Evolutionary conservation across 2,113 vertebrate species (phyloP).

Genomic region (Harpagus bidentatus): DNA sequence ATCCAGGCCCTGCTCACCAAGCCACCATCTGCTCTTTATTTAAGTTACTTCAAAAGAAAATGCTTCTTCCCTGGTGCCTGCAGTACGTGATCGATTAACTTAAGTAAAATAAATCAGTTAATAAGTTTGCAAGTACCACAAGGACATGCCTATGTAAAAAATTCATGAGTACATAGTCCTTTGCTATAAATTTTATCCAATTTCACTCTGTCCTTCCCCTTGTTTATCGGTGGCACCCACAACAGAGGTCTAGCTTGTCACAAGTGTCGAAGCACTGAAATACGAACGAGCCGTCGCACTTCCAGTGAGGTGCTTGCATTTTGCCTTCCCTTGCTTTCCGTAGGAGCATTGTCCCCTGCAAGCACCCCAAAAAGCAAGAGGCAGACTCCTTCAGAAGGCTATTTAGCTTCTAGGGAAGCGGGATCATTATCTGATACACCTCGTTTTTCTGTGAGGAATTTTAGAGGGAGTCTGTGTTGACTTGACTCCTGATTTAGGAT

Average conservation of each 20-base stretch:
- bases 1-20: neutral
- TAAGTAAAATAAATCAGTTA: neutral
- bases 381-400: neutral
- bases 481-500: neutral
- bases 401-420: neutral
- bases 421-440: fast-evolving
- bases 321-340: neutral
- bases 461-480: neutral
- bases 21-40: slow-evolving; percentile 17
- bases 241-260: neutral
- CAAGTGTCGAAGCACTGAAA: neutral
- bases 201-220: neutral
- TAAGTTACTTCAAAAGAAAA: neutral
- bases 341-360: fast-evolving
- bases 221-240: neutral
- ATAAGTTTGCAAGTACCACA: neutral
- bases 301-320: neutral
- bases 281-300: fast-evolving
- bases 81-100: neutral
- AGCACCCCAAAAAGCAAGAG: neutral
- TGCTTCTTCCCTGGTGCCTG: neutral
- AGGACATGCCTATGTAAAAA: neutral
- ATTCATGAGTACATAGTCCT: neutral
- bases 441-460: neutral
- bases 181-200: neutral